Conservation (phyloP, 2,113 vertebrate species). For the Morone saxatilis region DNA sequence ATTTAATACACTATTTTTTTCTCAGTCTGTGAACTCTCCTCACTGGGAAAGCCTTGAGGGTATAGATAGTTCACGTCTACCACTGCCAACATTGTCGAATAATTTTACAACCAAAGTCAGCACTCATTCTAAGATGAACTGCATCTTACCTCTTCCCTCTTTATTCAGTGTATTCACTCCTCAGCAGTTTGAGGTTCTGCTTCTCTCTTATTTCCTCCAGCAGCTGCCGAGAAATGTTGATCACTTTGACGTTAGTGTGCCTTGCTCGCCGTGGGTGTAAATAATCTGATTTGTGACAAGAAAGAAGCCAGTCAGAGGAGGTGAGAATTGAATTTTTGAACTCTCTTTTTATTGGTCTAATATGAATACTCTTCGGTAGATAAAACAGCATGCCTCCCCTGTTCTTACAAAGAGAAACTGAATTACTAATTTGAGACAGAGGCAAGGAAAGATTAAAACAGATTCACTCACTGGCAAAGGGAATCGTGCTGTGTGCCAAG, state of each 20-base stretch:
- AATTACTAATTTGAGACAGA: conserved; percentile 68
- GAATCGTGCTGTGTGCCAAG: conserved; percentile 15
- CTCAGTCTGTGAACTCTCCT: conserved; percentile 41
- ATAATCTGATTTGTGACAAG: conserved; percentile 71
- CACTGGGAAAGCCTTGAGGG: conserved; percentile 54
- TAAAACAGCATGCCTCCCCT: conserved; percentile 42
- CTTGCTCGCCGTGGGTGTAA: conserved; percentile 53
- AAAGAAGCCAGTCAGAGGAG: conserved; percentile 51
- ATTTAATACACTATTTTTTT: conserved; percentile 66
- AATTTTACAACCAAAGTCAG: conserved; percentile 56
- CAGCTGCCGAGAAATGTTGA: conserved; percentile 42
- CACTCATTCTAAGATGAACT: conserved; percentile 63
- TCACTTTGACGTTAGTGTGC: conserved; percentile 47
- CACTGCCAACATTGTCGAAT: conserved; percentile 38
- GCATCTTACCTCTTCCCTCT: conserved; percentile 54
- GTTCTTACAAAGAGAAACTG: conserved; percentile 50
- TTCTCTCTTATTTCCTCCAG: conserved; percentile 29
- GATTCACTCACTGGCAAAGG: conserved; percentile 52
- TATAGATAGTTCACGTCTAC: conserved; percentile 42
- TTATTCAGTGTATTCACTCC: conserved; percentile 7
- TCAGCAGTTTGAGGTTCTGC: conserved; percentile 35
- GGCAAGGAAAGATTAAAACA: conserved; percentile 59
- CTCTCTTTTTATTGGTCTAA: conserved; percentile 49
- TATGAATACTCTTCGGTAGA: conserved; percentile 44
- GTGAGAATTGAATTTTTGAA: conserved; percentile 77